Conservation (phyloP, 2,113 vertebrate genomes). For the Myrmecophaga tridactyla region DNA sequence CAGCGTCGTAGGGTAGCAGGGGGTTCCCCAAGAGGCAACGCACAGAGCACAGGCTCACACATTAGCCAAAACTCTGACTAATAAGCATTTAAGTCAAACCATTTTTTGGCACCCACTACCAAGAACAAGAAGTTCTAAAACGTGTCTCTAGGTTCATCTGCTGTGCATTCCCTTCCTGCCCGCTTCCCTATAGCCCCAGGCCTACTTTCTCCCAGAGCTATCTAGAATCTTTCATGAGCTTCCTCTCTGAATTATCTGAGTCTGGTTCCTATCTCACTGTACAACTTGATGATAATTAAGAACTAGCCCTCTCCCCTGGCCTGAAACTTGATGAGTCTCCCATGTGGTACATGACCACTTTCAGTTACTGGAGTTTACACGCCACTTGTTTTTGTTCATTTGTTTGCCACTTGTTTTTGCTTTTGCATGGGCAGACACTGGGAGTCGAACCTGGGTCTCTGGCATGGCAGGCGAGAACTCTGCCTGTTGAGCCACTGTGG, state of each 20-base stretch:
- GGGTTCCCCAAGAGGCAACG: not conserved
- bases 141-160: not conserved
- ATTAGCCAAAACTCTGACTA: not conserved
- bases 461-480: too few relatives aligned
- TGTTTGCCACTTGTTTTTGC: too few relatives aligned
- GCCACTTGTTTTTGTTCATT: not conserved
- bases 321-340: not conserved
- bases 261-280: not conserved
- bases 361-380: not conserved
- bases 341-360: not conserved
- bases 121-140: constrained; percentile 15
- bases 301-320: not conserved
- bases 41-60: not conserved
- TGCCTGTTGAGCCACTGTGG: too few relatives aligned
- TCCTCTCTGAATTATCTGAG: not conserved
- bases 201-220: not conserved
- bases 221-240: not conserved
- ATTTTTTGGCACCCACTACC: not conserved
- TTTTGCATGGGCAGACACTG: too few relatives aligned
- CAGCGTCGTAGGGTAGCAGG: not conserved
- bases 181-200: not conserved
- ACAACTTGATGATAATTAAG: constrained; percentile 35
- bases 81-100: not conserved
- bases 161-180: not conserved
- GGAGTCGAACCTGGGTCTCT: too few relatives aligned